Base-by-base conservation (phyloP, 2,113 vertebrate genomes). In the Erythrolamprus reginae region DNA sequence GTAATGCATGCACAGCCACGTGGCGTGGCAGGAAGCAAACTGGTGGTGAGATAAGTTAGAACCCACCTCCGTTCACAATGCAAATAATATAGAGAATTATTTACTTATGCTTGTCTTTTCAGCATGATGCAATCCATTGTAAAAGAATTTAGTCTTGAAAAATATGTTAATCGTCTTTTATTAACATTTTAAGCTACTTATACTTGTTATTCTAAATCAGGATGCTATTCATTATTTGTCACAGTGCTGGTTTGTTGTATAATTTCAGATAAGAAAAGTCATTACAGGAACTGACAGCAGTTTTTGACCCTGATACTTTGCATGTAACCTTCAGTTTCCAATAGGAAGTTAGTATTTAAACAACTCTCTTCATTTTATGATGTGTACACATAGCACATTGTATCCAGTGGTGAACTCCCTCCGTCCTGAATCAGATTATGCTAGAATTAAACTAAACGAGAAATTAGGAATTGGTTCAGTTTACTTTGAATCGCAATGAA, bases 251-350 rank as follows among this genome's bases (percentile, higher is more conserved):
- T 55, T 52, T 83, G 1, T 53, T 88, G 56, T 91, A 86, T n/a
- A 94, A 83, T 92, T 96, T 93, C 53, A 94, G 92, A 93, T 86
- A 96, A 93, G 92, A 88, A 94, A 82, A 95, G 38, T 12, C 48
- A 85, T 93, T 92, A 87, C 26, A 91, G 91, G 89, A 96, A 94
- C 21, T 38, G n/a, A 94, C 82, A 94, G 45, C 48, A 92, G n/a
- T 2, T 88, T 51, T 89, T 84, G 91, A 87, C 87, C 85, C 17
- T 94, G 88, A 94, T 93, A 58, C 10, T 88, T 23, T 42, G 3
- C 84, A 88, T 90, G 92, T 94, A 58, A 91, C 88, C 77, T 90
- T 92, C 26, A 88, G 6, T 92, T 96, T 94, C 93, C 33, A 89
- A 15, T 21, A 87, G 91, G 91, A 89, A 89, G 2, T 2, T 87